Conservation (phyloP, 2,888 invertebrate genomes). For the Lysandra bellargus region DNA sequence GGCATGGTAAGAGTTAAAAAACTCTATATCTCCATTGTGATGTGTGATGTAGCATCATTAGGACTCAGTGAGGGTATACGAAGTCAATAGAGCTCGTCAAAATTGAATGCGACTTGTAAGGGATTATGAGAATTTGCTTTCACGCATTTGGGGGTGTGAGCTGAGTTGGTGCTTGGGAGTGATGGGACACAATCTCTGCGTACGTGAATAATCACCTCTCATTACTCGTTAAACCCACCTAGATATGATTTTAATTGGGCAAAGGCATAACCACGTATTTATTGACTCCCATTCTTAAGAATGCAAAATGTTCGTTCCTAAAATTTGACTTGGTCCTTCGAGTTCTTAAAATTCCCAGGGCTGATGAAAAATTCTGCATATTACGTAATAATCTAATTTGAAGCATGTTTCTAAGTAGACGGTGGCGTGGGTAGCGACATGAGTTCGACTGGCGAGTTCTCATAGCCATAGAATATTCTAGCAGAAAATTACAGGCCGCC, state of each 20-base stretch:
- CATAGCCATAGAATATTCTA: slow-evolving; percentile 72
- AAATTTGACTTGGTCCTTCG: background rate
- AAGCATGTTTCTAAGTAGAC: slow-evolving; percentile 44
- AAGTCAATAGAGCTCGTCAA: slow-evolving; percentile 7
- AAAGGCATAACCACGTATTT: background rate
- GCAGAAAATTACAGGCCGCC: slow-evolving; percentile 68
- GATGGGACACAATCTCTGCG: background rate
- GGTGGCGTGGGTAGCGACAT: slow-evolving; percentile 44
- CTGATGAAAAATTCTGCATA: background rate
- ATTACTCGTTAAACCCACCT: background rate
- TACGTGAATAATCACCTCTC: background rate
- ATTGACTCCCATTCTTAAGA: no score
- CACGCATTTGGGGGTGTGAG: slow-evolving; percentile 2
- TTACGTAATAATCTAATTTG: slow-evolving; percentile 2
- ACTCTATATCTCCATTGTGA: background rate
- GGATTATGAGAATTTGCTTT: slow-evolving; percentile 2
- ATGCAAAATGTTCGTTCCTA: background rate
- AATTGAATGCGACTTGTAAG: slow-evolving; percentile 18
- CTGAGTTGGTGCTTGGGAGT: background rate
- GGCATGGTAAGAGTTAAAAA: background rate
- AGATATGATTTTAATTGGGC: background rate
- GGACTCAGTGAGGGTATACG: background rate
- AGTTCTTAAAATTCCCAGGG: background rate
- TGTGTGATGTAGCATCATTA: background rate
- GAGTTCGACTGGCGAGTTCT: slow-evolving; percentile 55